Evolutionary conservation across 2,113 vertebrate species (phyloP).

Genomic region (Gallinago paraguaiae): DNA sequence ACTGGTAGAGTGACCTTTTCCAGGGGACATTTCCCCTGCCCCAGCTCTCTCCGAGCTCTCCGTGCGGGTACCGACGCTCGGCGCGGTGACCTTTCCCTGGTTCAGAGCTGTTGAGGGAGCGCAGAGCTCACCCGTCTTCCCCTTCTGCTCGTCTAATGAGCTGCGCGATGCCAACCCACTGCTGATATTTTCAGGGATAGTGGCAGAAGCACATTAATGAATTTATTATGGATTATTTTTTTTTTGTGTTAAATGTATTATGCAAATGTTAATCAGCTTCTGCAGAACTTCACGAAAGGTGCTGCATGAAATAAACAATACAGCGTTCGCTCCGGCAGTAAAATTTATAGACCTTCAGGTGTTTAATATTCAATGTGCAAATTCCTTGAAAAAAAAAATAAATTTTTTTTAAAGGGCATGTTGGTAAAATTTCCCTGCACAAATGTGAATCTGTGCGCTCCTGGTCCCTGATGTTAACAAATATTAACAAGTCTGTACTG

Average conservation of each 20-base stretch:
- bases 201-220: conserved; percentile 49
- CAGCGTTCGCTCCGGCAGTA: background rate
- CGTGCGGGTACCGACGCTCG: background rate
- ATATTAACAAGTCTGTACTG: conserved; percentile 48
- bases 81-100: conserved; percentile 2
- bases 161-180: background rate
- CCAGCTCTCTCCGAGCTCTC: background rate
- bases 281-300: conserved; percentile 45
- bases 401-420: conserved; percentile 45
- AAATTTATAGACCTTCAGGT: conserved; percentile 13
- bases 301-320: conserved; percentile 58
- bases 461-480: conserved; percentile 61
- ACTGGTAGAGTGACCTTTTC: background rate
- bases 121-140: background rate
- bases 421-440: conserved; percentile 49
- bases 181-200: conserved; percentile 38
- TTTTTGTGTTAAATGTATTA: conserved; percentile 53
- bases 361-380: conserved; percentile 62
- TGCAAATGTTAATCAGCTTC: conserved; percentile 68
- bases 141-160: conserved; percentile 29
- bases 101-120: background rate
- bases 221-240: conserved; percentile 54
- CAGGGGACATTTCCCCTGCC: background rate
- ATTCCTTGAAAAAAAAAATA: background rate
- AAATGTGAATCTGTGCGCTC: conserved; percentile 1